Conservation (phyloP, 2,888 invertebrate genomes). For the Chrysina gloriosa region DNA sequence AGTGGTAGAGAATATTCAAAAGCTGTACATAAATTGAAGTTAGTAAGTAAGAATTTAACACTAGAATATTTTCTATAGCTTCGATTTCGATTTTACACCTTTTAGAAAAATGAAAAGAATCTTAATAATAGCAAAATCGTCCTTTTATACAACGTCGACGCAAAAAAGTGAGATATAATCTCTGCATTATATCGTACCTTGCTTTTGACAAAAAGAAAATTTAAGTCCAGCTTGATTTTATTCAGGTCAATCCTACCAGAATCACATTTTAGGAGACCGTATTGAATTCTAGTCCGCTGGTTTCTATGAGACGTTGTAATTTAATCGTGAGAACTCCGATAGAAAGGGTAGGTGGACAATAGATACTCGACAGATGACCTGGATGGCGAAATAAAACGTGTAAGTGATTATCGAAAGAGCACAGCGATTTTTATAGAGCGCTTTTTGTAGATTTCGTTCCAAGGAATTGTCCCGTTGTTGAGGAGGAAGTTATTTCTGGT, state of each 20-base stretch:
- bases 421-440: no score
- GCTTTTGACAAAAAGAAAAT: slow-evolving; percentile 47
- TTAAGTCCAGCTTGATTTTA: slow-evolving; percentile 51
- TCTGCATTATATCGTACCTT: slow-evolving; percentile 49
- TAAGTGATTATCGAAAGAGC: not conserved
- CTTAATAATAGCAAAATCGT: slow-evolving; percentile 17
- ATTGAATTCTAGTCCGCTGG: slow-evolving; percentile 47
- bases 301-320: slow-evolving; percentile 45
- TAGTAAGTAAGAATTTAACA: no score
- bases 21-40: no score
- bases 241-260: slow-evolving; percentile 43
- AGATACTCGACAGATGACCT: slow-evolving; percentile 46
- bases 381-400: slow-evolving; percentile 46
- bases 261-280: slow-evolving; percentile 49
- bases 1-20: no score
- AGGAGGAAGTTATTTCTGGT: no score
- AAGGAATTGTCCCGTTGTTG: no score
- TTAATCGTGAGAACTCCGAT: slow-evolving; percentile 44
- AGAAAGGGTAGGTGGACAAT: slow-evolving; percentile 53
- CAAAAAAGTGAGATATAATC: slow-evolving; percentile 51
- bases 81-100: slow-evolving; percentile 20
- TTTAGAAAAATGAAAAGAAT: slow-evolving; percentile 11
- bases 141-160: not conserved
- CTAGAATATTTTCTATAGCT: not conserved
- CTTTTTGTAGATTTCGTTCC: no score